These are phyloP conservation scores for Pyxicephalus adspersus DNA, from an alignment of 2,113 vertebrate species.

Conservation along the genomic window DNA sequence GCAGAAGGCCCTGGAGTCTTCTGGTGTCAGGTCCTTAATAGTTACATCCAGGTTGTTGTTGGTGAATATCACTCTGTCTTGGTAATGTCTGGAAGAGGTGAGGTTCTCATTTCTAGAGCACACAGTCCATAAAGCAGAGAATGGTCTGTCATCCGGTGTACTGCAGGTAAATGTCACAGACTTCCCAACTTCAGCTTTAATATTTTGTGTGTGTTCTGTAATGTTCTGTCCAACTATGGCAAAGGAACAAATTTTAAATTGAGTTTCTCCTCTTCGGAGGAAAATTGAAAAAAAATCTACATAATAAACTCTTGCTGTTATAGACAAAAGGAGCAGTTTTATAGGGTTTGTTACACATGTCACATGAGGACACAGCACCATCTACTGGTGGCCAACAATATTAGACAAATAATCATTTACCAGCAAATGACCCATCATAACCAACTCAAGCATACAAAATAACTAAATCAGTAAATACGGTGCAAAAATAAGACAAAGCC, in stretches of 20 bases:
- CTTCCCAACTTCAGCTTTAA: neutral
- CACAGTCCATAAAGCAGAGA: neutral
- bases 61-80: neutral
- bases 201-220: neutral
- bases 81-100: neutral
- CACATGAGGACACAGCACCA: too few species aligned
- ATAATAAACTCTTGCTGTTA: too few species aligned
- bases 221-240: neutral
- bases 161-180: neutral
- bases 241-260: neutral
- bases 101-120: neutral
- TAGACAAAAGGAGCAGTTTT: too few species aligned
- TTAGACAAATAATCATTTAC: too few species aligned
- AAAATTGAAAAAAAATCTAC: too few species aligned
- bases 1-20: neutral
- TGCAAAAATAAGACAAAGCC: too few species aligned
- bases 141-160: neutral
- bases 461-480: too few species aligned
- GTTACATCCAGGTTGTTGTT: neutral
- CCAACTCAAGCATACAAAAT: too few species aligned
- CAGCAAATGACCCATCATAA: too few species aligned
- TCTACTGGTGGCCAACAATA: too few species aligned
- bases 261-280: too few species aligned
- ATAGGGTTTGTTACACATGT: too few species aligned
- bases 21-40: neutral